Base-by-base conservation (phyloP, 2,888 invertebrate genomes). In the Pollenia labialis region DNA sequence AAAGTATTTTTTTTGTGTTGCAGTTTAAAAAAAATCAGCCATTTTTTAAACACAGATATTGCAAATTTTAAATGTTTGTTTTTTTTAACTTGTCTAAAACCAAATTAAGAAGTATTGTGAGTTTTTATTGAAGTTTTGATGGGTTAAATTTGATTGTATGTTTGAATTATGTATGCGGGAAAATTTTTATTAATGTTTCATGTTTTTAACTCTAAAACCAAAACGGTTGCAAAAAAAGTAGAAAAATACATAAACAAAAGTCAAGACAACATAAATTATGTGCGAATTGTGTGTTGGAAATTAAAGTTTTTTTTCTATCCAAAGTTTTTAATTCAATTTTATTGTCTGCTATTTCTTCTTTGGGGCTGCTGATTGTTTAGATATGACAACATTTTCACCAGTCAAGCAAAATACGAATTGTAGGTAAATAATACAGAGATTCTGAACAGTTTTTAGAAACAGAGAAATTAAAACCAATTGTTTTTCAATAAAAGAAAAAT, bases 261-360 rank as follows among this genome's bases (percentile, higher is more conserved):
- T 66, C 58, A 60, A 56, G 42, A 76, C 71, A 77, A 66, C 79
- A 80, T 83, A 64, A 86, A 72, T 81, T 60, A 81, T 83, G 83
- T 71, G 80, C 66, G 50, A 86, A 75, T 66, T 74, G 40, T 76
- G 56, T 72, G 72, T 72, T 81, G 83, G 83, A 72, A 86, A 83
- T 76, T 86, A 50, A 64, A 79, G 40, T 71, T 77, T 81, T 64
- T 68, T 52, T 50, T 50, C 12, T 16, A 16, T 52, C 16, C 48
- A 42, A 18, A 72, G 50, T 76, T 82, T 75, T 74, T 48, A 58
- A 72, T 72, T 66, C 68, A 46, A 68, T 81, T 76, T 76, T 62
- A 77, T 72, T 77, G 72, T 69, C 64, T 81, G 62, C 52, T 52
- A 66, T 42, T 72, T 66, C n/a, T 60, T 69, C 72, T 75, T 32